phyloP scores from a whole-genome alignment of 2,888 invertebrate species.

The Eumerus sabulonum region DNA sequence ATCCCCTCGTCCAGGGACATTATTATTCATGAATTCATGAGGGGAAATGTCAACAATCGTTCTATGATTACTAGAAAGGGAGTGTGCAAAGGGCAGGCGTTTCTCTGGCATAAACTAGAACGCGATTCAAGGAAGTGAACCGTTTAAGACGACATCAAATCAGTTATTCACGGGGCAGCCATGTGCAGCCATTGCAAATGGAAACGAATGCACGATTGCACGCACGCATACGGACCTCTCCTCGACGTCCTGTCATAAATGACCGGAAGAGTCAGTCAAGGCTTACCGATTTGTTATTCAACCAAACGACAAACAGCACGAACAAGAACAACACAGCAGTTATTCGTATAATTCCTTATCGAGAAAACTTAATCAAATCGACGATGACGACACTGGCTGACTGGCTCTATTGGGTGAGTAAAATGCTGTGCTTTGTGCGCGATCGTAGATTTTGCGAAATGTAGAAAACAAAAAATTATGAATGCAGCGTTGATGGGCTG shows the following conservation, averaged over 20 bases:
- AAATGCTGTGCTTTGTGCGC: too few relatives aligned
- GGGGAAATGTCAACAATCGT: conserved; percentile 47
- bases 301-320: not conserved
- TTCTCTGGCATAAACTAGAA: not conserved
- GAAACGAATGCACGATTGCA: too few relatives aligned
- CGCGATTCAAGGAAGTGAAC: conserved; percentile 57
- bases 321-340: conserved; percentile 27
- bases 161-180: conserved; percentile 51
- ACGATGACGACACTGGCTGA: conserved; percentile 17
- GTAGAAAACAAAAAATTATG: conserved; percentile 26
- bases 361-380: conserved; percentile 52
- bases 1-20: conserved; percentile 20
- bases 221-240: conserved; percentile 9
- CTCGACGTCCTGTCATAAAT: conserved; percentile 12
- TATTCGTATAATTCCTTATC: conserved; percentile 55
- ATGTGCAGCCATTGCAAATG: conserved; percentile 23
- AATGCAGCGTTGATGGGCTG: conserved; percentile 64
- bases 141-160: conserved; percentile 66
- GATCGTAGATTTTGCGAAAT: conserved; percentile 9
- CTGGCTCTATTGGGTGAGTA: not conserved
- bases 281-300: conserved; percentile 36
- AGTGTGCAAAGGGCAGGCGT: not conserved
- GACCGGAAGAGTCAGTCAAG: conserved; percentile 47
- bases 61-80: conserved; percentile 4
- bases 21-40: conserved; percentile 58